A percentile compares a stretch with the other conserved stretches of the same genome.
Conservation (phyloP, 2,113 vertebrate species). For the Dicaeum eximium region DNA sequence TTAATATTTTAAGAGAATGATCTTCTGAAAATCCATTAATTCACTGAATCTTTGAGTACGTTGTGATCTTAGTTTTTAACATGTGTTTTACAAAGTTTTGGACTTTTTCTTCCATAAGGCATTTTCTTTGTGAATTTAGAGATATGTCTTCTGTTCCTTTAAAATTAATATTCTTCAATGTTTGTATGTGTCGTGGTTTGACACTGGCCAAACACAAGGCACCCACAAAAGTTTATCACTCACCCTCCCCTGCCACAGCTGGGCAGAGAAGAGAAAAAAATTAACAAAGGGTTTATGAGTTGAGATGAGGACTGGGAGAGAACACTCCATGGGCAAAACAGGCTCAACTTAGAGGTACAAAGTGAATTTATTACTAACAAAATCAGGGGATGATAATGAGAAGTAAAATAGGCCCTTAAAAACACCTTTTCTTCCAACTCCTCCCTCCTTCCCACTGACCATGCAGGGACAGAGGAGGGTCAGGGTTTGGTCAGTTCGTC, state of each 20-base stretch:
- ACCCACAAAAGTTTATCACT: accelerated
- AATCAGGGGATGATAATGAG: not conserved
- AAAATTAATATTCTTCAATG: not conserved
- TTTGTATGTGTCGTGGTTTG: not conserved
- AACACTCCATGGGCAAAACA: not conserved
- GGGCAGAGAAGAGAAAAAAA: not conserved
- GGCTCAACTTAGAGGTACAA: not conserved
- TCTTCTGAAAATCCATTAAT: not conserved
- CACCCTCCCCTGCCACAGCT: too few relatives aligned
- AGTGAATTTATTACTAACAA: not conserved
- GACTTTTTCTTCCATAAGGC: not conserved
- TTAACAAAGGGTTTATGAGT: not conserved
- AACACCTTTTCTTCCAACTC: not conserved
- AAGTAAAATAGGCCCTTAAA: not conserved
- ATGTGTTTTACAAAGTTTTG: not conserved
- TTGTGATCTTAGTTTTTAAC: not conserved
- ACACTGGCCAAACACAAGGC: not conserved
- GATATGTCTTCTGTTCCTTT: not conserved
- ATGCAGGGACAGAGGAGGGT: accelerated
- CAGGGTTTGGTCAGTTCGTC: not conserved
- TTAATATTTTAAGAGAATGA: not conserved
- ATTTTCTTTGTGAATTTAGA: not conserved
- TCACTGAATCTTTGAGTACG: not conserved
- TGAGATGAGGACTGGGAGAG: not conserved
- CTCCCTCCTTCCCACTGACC: accelerated